Evolutionary conservation across 2,888 invertebrate genomes (phyloP).

Genomic region (Polymixis lichenea): DNA sequence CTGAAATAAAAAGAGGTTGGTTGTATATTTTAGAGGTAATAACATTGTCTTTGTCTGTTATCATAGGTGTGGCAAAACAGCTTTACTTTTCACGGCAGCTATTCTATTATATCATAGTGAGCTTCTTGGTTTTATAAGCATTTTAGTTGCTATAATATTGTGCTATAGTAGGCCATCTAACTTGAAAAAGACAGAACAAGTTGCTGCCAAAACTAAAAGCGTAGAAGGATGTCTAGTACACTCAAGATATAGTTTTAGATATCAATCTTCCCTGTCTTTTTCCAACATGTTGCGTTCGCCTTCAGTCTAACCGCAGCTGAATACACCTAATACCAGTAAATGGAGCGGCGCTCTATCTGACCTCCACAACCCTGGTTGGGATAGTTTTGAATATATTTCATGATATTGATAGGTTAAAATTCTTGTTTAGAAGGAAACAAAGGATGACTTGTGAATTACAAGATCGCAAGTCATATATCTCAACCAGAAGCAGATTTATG

Average conservation of each 20-base stretch:
- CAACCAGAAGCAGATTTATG: background rate
- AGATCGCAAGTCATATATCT: background rate
- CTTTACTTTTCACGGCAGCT: background rate
- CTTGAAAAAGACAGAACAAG: background rate
- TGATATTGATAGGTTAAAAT: background rate
- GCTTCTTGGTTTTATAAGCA: background rate
- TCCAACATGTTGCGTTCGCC: no score
- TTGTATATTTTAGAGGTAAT: background rate
- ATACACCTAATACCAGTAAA: no score
- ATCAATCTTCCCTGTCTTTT: no score
- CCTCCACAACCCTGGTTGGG: no score
- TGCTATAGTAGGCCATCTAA: background rate
- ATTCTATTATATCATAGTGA: no score
- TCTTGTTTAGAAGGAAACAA: background rate
- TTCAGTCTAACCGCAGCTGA: no score
- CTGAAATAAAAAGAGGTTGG: constrained; percentile 67
- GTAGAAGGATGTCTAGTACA: no score
- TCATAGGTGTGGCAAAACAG: background rate
- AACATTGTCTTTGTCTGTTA: background rate
- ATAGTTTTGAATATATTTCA: background rate
- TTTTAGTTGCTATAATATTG: background rate
- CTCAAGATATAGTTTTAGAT: no score
- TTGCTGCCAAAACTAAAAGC: background rate
- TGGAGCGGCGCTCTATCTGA: no score
- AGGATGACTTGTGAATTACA: constrained; percentile 22